These are phyloP conservation scores for Sitophilus oryzae DNA, from an alignment of 1,140 invertebrate genomes.

Conservation along the genomic window DNA sequence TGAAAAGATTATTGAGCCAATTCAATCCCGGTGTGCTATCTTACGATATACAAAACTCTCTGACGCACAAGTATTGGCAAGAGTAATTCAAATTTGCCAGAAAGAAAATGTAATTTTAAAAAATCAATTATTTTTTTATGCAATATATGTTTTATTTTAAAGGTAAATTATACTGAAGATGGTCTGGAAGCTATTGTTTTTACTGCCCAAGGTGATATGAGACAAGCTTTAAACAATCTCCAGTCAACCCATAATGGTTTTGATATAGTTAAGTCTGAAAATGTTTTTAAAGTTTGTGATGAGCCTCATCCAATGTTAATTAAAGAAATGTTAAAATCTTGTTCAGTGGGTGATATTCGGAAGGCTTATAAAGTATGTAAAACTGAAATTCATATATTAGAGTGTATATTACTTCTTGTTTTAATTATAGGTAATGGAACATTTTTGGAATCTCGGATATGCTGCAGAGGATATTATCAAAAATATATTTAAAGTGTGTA, in stretches of 20 bases:
- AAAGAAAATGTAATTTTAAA: conserved; percentile 59
- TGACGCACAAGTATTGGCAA: conserved; percentile 83
- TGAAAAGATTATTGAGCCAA: conserved; percentile 98
- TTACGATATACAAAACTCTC: conserved; percentile 87
- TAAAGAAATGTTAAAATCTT: conserved; percentile 86
- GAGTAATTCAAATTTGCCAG: conserved; percentile 68
- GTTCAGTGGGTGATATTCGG: conserved; percentile 73
- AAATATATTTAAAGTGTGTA: conserved; percentile 91
- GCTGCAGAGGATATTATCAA: conserved; percentile 93
- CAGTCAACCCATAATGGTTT: conserved; percentile 97
- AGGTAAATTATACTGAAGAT: conserved; percentile 83
- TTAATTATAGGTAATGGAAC: conserved; percentile 62
- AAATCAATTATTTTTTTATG: background rate
- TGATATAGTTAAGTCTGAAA: conserved; percentile 82
- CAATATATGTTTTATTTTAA: conserved; percentile 7
- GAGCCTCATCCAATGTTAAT: conserved; percentile 95
- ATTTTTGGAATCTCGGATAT: conserved; percentile 90
- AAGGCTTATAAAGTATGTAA: conserved; percentile 72
- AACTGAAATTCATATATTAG: background rate
- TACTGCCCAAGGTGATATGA: conserved; percentile 97
- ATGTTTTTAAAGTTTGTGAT: conserved; percentile 99
- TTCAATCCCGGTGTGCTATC: conserved; percentile 97
- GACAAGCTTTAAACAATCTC: conserved; percentile 95
- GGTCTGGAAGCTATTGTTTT: conserved; percentile 96
- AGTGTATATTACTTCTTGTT: background rate